Evolutionary conservation across 64 coral and sea anemone genomes (phyloP), one percentile per base, ranked within the genome.

Genomic region (Dendrophyllia cribrosa): DNA sequence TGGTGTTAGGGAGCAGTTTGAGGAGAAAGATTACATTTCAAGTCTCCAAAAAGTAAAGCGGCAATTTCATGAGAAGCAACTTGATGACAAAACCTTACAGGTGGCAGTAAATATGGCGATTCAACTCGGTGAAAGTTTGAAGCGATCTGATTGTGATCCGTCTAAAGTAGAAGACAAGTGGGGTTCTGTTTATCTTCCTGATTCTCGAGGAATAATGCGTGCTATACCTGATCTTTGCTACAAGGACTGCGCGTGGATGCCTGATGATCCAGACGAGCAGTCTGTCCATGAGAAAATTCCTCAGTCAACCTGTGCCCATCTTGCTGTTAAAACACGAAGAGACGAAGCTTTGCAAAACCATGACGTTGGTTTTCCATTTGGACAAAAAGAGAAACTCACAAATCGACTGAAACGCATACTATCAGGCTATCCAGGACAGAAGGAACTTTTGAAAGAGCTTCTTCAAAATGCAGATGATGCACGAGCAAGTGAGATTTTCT

Each of bases 381-480:
- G 96, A 10, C 96, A 98, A 51, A 82, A 86, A 25, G 96, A 98
- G 59, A 89, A 98, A 16, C 77, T 95, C 15, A 98, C 93, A 34
- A 95, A 95, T 71, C 89, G 96, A 2, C 73, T 98, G 4, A 95
- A 98, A 56, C 86, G 89, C 12, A 94, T 98, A 51, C 64, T 98
- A 64, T 75, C 77, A 16, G 51, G 61, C 66, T 98, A 98, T 78
- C 96, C 93, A 19, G 76, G 89, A 77, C 85, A 86, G 25, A 91
- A 89, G 51, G 88, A 89, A 59, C 89, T 98, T 26, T 74, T 98
- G 47, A 98, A 98, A 87, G 96, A 98, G 46, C 93, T 98, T 74
- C 66, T 95, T 58, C 96, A 98, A 88, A 98, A 98, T 56, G 93
- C 96, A 43, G 96, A 98, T 67, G 96, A 98, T 76, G 93, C 96